Percentiles rank a stretch among this genome's conserved stretches.
phyloP scores from a whole-genome alignment of 2,113 vertebrate species.

The Scartelaos histophorus region DNA sequence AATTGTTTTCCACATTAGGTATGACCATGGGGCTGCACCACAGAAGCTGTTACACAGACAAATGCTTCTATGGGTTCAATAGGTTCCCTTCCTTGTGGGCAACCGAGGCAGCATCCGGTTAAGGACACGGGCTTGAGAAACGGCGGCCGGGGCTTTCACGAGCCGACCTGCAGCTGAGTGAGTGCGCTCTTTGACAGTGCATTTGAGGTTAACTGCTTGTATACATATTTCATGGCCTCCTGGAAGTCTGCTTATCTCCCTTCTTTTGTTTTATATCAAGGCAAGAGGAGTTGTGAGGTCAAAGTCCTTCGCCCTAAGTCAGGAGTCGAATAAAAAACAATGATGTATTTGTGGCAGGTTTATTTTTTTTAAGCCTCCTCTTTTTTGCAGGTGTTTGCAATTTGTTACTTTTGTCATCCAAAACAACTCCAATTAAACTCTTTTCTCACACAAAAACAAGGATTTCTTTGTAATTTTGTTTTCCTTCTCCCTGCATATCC shows the following conservation, averaged over 20 bases:
- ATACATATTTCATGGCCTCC: conserved; percentile 64
- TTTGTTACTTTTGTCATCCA: conserved; percentile 37
- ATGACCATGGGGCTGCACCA: neutral
- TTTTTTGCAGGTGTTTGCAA: conserved; percentile 9
- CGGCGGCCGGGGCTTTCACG: conserved; percentile 28
- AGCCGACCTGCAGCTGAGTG: conserved; percentile 39
- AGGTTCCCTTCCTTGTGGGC: conserved; percentile 8
- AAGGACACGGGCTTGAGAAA: conserved; percentile 29
- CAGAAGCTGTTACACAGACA: neutral
- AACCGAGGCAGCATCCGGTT: conserved; percentile 27
- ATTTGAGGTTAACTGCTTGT: conserved; percentile 52
- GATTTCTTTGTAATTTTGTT: conserved; percentile 33
- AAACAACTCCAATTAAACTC: conserved; percentile 20
- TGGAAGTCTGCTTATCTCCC: conserved; percentile 32
- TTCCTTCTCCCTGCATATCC: too few relatives aligned
- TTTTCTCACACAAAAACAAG: conserved; percentile 41
- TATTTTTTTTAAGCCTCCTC: neutral
- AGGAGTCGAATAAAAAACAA: conserved; percentile 29
- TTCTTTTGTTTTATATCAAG: conserved; percentile 39
- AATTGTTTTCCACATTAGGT: neutral
- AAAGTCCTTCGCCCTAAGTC: conserved; percentile 8
- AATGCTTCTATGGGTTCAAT: neutral
- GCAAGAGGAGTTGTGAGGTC: conserved; percentile 15
- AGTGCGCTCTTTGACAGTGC: conserved; percentile 31
- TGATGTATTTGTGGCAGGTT: neutral